Base-by-base conservation (phyloP, 2,888 invertebrate genomes). In the Drosophila maculinotata region DNA sequence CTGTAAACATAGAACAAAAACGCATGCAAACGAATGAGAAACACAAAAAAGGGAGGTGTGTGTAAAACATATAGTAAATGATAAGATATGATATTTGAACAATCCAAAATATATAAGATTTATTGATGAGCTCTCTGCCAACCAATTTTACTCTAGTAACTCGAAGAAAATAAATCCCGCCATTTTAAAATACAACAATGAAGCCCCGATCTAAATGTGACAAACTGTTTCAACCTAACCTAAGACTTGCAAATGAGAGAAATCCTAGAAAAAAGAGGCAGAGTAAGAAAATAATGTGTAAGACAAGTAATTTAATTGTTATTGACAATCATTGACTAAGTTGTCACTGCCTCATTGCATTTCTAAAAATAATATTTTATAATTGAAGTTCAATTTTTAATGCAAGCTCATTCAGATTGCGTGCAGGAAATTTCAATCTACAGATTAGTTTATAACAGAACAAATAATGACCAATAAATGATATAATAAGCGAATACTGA, bases 1-100 rank as follows among this genome's bases (percentile, higher is more conserved):
- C 83, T 83, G 84, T 15, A 77, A 57, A 56, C 59, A 65, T 45
- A 58, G 23, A 62, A 64, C 63, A 72, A 41, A 44, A 52, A 48
- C 44, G 38, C 35, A 39, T 35, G 58, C 66, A 45, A 52, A 51
- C 33, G 38, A 28, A 68, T 49, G 53, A 41, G 45, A 60, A 36
- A 57, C 30, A 35, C 7, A 25, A 15, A 26, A n/a, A 10, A 20
- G 3, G 8, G 17, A 9, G 30, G 36, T 15, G n/a, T 30, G 33
- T 4, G 9, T 12, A 23, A 9, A 7, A 39, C n/a, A 23, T 9
- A 12, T 9, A 41, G 9, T 12, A 47, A 17, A 0, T 26, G 51
- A 44, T 42, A 38, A 38, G 25, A 38, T 12, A 31, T 15, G 1
- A 0, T n/a, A n/a, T n/a, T n/a, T n/a, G n/a, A n/a, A n/a, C n/a